These are phyloP conservation scores for Psilanteris sp. DNA, from an alignment of 1,140 invertebrate species.

Conservation along the genomic window DNA sequence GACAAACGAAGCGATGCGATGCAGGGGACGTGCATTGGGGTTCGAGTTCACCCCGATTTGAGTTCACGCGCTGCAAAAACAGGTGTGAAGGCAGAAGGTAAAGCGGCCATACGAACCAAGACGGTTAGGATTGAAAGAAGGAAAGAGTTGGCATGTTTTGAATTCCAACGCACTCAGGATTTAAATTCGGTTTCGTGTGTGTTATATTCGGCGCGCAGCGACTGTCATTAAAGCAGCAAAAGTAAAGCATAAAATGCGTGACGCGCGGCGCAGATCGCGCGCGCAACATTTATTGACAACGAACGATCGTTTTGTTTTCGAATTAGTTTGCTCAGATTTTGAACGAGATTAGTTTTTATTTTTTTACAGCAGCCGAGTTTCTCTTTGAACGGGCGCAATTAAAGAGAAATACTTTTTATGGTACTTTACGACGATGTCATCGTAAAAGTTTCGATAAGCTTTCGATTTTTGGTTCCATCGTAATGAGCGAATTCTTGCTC, in stretches of 20 bases:
- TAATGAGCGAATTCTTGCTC: too few relatives aligned
- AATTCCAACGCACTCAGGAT: constrained; percentile 2
- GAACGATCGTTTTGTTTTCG: too few relatives aligned
- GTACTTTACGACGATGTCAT: constrained; percentile 6
- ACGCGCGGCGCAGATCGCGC: too few relatives aligned
- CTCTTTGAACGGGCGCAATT: too few relatives aligned
- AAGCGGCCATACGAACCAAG: constrained; percentile 12
- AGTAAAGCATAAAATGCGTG: too few relatives aligned
- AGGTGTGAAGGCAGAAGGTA: constrained; percentile 34
- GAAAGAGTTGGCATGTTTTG: constrained; percentile 34
- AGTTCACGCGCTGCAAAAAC: constrained; percentile 36
- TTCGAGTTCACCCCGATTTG: constrained; percentile 29
- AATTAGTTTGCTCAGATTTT: too few relatives aligned
- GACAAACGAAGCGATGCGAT: constrained; percentile 28
- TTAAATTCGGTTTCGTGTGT: too few relatives aligned
- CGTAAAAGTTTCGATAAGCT: constrained; percentile 6
- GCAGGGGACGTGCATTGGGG: constrained; percentile 27
- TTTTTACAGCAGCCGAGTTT: constrained; percentile 3
- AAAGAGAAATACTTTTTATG: constrained; percentile 7
- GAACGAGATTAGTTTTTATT: background rate
- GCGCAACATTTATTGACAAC: too few relatives aligned
- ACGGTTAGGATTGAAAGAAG: constrained; percentile 37
- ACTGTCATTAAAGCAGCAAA: too few relatives aligned
- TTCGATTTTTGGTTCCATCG: background rate
- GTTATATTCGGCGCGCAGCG: too few relatives aligned